Evolutionary conservation across 2,113 vertebrate species (phyloP).

Genomic region (Peucedramus taeniatus): DNA sequence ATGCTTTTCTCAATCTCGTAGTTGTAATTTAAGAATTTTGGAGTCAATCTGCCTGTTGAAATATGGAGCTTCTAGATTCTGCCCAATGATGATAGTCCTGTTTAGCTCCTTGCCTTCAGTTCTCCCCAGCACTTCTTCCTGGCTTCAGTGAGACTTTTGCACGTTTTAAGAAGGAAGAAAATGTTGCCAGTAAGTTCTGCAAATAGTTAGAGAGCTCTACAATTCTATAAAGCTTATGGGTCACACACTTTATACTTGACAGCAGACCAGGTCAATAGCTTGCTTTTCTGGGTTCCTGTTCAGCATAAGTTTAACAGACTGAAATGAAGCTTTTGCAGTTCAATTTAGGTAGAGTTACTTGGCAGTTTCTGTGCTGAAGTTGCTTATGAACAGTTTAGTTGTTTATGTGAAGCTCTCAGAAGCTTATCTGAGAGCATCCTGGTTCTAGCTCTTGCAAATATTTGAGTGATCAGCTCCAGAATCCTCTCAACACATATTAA

Average conservation of each 20-base stretch:
- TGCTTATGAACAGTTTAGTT: no score
- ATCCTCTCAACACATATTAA: not conserved
- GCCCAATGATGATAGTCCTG: not conserved
- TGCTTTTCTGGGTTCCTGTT: not conserved
- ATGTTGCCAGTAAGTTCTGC: not conserved
- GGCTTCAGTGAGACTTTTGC: not conserved
- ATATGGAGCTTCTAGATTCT: conserved; percentile 3
- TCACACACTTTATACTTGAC: not conserved
- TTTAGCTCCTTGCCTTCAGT: not conserved
- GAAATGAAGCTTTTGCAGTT: not conserved
- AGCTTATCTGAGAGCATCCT: not conserved
- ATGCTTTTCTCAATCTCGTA: conserved; percentile 53
- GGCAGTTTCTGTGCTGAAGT: not conserved
- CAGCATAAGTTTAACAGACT: not conserved
- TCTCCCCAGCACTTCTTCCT: not conserved
- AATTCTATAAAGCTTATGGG: not conserved
- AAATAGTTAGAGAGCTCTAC: not conserved
- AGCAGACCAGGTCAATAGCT: not conserved
- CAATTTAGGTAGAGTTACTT: not conserved
- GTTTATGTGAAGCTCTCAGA: no score
- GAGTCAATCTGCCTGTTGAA: conserved; percentile 25
- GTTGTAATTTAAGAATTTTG: conserved; percentile 43
- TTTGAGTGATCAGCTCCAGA: not conserved
- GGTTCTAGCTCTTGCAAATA: not conserved
- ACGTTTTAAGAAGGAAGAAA: not conserved